Evolutionary conservation across 2,797 vertebrate species (phyloP).

Genomic region (Acomys russatus): DNA sequence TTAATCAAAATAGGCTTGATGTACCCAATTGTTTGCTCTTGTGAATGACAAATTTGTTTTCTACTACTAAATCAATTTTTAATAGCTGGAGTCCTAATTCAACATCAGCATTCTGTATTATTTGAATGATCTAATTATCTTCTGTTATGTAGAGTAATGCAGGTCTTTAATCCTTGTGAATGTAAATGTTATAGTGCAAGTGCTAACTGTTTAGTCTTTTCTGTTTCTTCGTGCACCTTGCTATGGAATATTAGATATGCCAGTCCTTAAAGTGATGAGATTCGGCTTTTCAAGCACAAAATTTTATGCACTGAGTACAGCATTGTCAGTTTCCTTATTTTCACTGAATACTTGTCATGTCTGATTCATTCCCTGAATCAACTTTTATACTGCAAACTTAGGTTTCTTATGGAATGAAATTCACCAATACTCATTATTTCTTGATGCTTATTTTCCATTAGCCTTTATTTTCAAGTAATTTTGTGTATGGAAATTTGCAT

Average conservation of each 20-base stretch:
- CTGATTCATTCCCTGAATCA: neutral
- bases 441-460: neutral
- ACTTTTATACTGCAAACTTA: fast-evolving
- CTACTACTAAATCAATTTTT: neutral
- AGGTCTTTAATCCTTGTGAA: neutral
- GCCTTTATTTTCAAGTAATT: neutral
- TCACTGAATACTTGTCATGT: neutral
- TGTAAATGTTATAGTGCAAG: neutral
- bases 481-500: neutral
- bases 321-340: neutral
- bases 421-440: neutral
- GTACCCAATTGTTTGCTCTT: neutral
- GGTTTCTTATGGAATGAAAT: neutral
- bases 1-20: neutral
- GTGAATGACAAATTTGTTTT: slow-evolving; percentile 26
- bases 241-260: neutral
- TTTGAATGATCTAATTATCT: neutral
- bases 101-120: neutral
- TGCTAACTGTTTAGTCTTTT: neutral
- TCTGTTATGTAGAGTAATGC: too few relatives aligned
- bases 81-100: neutral
- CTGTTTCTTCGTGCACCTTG: neutral
- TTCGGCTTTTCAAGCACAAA: neutral
- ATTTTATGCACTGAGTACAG: neutral
- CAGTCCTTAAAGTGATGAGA: neutral